Conservation (phyloP, 2,113 vertebrate genomes). For the Labeo catla region DNA sequence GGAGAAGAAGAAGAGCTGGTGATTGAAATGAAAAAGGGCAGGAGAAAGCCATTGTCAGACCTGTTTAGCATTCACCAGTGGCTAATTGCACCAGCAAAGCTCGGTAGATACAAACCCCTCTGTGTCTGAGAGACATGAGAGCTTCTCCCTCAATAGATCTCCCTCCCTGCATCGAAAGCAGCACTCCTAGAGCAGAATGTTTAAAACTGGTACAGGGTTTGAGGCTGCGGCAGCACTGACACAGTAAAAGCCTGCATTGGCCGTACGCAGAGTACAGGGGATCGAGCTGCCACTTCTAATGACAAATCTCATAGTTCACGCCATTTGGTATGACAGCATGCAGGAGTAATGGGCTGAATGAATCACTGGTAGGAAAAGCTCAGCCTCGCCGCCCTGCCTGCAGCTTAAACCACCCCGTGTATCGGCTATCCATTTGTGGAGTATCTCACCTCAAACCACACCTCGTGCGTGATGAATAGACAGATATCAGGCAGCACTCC, state of each 20-base stretch:
- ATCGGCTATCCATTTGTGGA: conserved; percentile 69
- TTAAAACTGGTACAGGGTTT: conserved; percentile 65
- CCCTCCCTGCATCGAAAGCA: not conserved
- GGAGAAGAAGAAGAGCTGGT: conserved; percentile 22
- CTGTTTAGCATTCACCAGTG: conserved; percentile 25
- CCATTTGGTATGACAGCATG: conserved; percentile 75
- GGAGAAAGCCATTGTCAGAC: conserved; percentile 30
- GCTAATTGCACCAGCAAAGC: conserved; percentile 35
- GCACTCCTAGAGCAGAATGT: conserved; percentile 49
- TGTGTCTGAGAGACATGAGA: not conserved
- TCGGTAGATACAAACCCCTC: not conserved
- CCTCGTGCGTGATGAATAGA: conserved; percentile 68
- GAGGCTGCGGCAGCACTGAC: conserved; percentile 74
- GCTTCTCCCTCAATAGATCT: conserved; percentile 22
- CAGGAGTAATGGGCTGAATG: conserved; percentile 75
- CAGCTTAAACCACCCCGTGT: conserved; percentile 29
- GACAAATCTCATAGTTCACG: conserved; percentile 75
- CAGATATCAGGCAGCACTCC: conserved; percentile 60
- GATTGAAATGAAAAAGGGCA: conserved; percentile 21
- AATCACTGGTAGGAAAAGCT: conserved; percentile 73
- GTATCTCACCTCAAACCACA: conserved; percentile 67
- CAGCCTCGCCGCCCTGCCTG: not conserved
- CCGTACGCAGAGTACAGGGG: conserved; percentile 65
- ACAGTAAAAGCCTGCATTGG: conserved; percentile 72
- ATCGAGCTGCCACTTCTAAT: conserved; percentile 76